phyloP scores from a whole-genome alignment of 2,797 vertebrate genomes.

The Toxotes lorentzi region DNA sequence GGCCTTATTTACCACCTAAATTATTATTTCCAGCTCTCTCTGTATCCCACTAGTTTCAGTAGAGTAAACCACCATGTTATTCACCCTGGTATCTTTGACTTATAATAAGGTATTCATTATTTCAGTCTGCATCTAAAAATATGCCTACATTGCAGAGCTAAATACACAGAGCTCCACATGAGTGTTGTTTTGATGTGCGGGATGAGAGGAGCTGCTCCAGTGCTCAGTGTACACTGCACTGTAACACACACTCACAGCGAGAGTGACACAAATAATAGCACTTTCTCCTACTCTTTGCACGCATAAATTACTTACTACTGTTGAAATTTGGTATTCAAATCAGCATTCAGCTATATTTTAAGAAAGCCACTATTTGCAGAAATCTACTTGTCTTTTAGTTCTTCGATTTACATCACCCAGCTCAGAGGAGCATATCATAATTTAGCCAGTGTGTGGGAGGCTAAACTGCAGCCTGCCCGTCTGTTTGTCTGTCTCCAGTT shows the following conservation, averaged over 20 bases:
- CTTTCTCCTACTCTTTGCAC: constrained; percentile 16
- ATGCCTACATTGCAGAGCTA: constrained; percentile 43
- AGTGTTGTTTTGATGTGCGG: constrained; percentile 50
- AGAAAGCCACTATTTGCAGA: neutral
- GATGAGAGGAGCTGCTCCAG: constrained; percentile 44
- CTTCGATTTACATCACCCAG: constrained; percentile 5
- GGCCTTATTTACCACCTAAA: constrained; percentile 46
- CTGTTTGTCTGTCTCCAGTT: constrained; percentile 44
- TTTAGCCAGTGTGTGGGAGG: constrained; percentile 50
- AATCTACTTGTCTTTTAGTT: constrained; percentile 12
- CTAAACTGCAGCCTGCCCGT: constrained; percentile 29
- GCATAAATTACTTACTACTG: constrained; percentile 34
- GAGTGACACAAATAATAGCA: constrained; percentile 33
- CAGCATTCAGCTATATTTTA: constrained; percentile 1
- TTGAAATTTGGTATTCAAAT: constrained; percentile 23
- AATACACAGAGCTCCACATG: constrained; percentile 46
- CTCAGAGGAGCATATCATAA: constrained; percentile 24
- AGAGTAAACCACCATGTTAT: constrained; percentile 13
- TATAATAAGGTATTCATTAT: constrained; percentile 47
- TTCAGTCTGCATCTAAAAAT: constrained; percentile 56
- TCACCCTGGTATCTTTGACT: constrained; percentile 38
- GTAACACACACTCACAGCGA: constrained; percentile 25
- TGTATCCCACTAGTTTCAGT: constrained; percentile 19
- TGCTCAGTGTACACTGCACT: constrained; percentile 15
- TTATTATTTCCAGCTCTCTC: constrained; percentile 29